A percentile compares a stretch with the other conserved stretches of the same genome.
Evolutionary conservation across 1,140 invertebrate species (phyloP).

Genomic region (Scaptomyza graminum): DNA sequence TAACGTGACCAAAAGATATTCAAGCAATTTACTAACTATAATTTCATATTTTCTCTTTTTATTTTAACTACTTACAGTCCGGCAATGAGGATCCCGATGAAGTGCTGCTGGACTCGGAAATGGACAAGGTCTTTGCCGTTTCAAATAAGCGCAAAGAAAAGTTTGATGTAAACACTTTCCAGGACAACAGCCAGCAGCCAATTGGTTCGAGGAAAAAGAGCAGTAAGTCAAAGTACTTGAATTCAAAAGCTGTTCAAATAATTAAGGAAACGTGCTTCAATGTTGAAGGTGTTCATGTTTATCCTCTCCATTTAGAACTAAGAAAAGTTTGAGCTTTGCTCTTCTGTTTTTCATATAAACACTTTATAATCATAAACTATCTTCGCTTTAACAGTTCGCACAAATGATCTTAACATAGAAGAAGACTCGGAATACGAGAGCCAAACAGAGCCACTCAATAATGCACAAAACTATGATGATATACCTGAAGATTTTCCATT

Average conservation of each 20-base stretch:
- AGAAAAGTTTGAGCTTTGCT: no score
- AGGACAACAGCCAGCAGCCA: conserved; percentile 84
- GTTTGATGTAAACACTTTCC: conserved; percentile 87
- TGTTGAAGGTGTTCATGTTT: no score
- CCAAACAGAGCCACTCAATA: conserved; percentile 70
- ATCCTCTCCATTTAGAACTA: no score
- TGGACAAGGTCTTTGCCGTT: conserved; percentile 90
- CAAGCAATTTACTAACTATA: conserved; percentile 55
- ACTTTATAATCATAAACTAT: background rate
- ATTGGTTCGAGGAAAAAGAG: conserved; percentile 84
- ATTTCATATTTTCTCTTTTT: background rate
- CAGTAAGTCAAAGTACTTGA: conserved; percentile 43
- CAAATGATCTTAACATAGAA: conserved; percentile 78
- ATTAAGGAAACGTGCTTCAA: no score
- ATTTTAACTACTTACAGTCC: conserved; percentile 76
- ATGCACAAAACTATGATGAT: conserved; percentile 84
- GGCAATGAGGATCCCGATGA: conserved; percentile 87
- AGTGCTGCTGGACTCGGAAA: conserved; percentile 90
- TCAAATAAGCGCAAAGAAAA: conserved; percentile 84
- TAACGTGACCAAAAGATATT: conserved; percentile 60
- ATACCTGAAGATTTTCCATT: conserved; percentile 83
- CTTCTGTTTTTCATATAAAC: no score
- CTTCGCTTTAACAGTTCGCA: conserved; percentile 43
- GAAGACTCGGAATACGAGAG: conserved; percentile 81
- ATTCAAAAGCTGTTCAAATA: no score